A percentile compares a stretch with the other conserved stretches of the same genome.
These are phyloP conservation scores for Ceratina japonica DNA, from an alignment of 1,140 invertebrate genomes.

Conservation along the genomic window DNA sequence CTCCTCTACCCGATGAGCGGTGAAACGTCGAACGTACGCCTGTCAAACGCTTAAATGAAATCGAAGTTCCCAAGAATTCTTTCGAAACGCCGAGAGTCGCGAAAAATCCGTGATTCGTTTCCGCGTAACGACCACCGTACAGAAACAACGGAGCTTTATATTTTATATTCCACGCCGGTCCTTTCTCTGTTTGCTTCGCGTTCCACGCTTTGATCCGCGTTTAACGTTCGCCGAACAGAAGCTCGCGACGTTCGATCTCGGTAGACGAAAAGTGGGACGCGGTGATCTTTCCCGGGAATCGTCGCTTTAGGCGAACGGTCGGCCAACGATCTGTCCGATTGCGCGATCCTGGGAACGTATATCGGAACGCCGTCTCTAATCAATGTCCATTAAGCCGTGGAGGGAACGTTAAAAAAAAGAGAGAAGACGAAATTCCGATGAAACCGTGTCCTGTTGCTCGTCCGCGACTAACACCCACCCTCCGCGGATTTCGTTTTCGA, in stretches of 20 bases:
- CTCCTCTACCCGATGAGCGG: background rate
- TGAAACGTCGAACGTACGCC: conserved; percentile 33
- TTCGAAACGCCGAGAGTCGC: background rate
- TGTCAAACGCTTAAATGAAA: conserved; percentile 45
- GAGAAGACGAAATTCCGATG: conserved; percentile 4
- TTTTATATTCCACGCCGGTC: too few relatives aligned
- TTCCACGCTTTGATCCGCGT: too few relatives aligned
- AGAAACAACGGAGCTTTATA: background rate
- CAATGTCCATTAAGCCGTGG: conserved; percentile 65
- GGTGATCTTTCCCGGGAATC: background rate
- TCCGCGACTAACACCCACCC: background rate
- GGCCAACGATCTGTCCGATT: conserved; percentile 7
- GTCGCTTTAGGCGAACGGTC: conserved; percentile 21
- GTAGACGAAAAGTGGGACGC: background rate
- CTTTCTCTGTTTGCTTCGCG: too few relatives aligned
- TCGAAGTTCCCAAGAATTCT: background rate
- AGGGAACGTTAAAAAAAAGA: conserved; percentile 1
- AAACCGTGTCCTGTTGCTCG: conserved; percentile 9
- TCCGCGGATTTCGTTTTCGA: background rate
- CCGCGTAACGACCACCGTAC: too few relatives aligned
- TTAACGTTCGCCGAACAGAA: too few relatives aligned
- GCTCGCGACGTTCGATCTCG: too few relatives aligned
- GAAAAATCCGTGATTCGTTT: conserved; percentile 19
- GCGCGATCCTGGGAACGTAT: conserved; percentile 38
- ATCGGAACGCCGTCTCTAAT: conserved; percentile 56